These are phyloP conservation scores for Drosophila guanche DNA, from an alignment of 1,140 invertebrate genomes.

Conservation along the genomic window DNA sequence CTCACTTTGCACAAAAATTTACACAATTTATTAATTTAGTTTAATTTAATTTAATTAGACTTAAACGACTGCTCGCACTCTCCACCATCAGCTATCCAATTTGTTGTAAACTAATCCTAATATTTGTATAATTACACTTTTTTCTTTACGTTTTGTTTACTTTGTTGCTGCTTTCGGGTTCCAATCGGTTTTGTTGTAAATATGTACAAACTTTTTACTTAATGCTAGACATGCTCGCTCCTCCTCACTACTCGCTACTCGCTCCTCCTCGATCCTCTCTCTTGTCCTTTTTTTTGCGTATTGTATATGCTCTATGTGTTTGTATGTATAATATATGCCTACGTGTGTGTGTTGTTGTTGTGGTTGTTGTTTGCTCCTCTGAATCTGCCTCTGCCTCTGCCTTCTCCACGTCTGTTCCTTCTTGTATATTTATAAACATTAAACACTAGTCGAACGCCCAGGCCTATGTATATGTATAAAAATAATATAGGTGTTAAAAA, in stretches of 20 bases:
- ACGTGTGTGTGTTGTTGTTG: conserved; percentile 62
- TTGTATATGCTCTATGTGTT: conserved; percentile 33
- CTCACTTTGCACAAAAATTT: conserved; percentile 77
- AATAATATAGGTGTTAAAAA: conserved; percentile 31
- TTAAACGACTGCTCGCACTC: conserved; percentile 51
- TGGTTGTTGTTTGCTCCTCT: conserved; percentile 29
- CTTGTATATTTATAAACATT: conserved; percentile 78
- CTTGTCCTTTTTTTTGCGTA: conserved; percentile 27
- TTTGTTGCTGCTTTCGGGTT: conserved; percentile 52
- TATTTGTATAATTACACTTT: conserved; percentile 71
- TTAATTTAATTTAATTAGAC: conserved; percentile 63
- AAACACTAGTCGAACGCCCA: conserved; percentile 70
- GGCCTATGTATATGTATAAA: conserved; percentile 56
- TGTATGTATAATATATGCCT: conserved; percentile 61
- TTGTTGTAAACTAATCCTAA: conserved; percentile 56
- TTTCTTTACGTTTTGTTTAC: conserved; percentile 33
- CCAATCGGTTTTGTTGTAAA: conserved; percentile 69
- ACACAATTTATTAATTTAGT: conserved; percentile 82
- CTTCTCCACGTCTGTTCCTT: background rate
- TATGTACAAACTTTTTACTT: conserved; percentile 79
- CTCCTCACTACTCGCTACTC: no score
- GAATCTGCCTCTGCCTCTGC: conserved; percentile 13
- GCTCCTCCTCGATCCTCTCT: conserved; percentile 1
- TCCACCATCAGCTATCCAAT: conserved; percentile 12
- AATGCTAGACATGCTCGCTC: conserved; percentile 43